Percentiles rank a stretch among this genome's conserved stretches.
phyloP scores from a whole-genome alignment of 2,888 invertebrate species.

The Onchidella celtica region DNA sequence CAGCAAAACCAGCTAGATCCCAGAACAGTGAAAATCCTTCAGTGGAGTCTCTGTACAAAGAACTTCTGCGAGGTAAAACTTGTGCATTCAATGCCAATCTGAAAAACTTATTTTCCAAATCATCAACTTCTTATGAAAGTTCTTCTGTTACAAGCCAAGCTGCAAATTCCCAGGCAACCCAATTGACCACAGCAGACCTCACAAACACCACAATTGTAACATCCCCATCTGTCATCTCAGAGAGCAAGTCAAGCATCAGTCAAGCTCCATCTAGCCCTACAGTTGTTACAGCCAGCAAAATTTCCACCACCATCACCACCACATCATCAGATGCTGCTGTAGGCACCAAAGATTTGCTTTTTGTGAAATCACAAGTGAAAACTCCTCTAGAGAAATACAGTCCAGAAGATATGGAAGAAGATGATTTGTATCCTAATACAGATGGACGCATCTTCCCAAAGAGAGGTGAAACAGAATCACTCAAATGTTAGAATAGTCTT shows the following conservation, averaged over 20 bases:
- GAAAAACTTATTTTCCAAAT: too few species aligned
- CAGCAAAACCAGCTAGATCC: not conserved
- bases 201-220: not conserved
- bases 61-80: too few species aligned
- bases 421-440: conserved; percentile 5
- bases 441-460: conserved; percentile 35
- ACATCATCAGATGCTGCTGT: conserved; percentile 14
- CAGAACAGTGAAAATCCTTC: not conserved
- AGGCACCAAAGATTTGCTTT: not conserved
- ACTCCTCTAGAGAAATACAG: conserved; percentile 20
- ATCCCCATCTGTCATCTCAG: not conserved
- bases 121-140: not conserved
- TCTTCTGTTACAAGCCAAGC: not conserved
- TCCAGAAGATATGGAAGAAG: conserved; percentile 43
- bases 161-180: not conserved
- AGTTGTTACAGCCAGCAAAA: not conserved
- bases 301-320: too few species aligned
- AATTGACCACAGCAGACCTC: not conserved
- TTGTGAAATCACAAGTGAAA: not conserved
- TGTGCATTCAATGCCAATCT: too few species aligned
- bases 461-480: conserved; percentile 20
- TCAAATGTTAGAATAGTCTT: not conserved
- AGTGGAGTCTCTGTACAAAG: too few species aligned
- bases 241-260: too few species aligned
- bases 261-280: not conserved